phyloP scores from a whole-genome alignment of 1,140 invertebrate species.

The Psilanteris sp. region DNA sequence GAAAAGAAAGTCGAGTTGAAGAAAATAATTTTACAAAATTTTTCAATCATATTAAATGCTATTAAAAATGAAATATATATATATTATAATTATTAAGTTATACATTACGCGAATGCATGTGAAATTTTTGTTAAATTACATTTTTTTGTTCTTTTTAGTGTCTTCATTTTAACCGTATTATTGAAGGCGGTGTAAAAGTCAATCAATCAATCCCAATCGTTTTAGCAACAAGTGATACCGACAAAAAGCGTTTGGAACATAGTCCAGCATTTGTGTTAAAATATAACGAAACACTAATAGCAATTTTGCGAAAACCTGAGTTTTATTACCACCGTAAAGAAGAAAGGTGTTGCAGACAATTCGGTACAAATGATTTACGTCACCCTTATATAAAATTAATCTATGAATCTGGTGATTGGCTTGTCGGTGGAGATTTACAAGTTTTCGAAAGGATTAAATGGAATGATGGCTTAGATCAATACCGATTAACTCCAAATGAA shows the following conservation, averaged over 20 bases:
- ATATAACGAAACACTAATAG: conserved; percentile 87
- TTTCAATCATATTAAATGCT: too few relatives aligned
- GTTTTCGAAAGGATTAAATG: conserved; percentile 93
- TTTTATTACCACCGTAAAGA: conserved; percentile 97
- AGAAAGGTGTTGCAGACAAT: conserved; percentile 93
- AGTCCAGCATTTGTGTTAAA: conserved; percentile 83
- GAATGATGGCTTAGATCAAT: conserved; percentile 97
- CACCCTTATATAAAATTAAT: conserved; percentile 98
- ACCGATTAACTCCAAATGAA: conserved; percentile 95
- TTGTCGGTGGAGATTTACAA: conserved; percentile 95
- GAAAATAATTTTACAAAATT: too few relatives aligned
- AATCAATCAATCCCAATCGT: conserved; percentile 98
- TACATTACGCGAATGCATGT: too few relatives aligned
- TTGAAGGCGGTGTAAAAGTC: conserved; percentile 81
- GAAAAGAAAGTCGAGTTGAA: too few relatives aligned
- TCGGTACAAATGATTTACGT: conserved; percentile 90
- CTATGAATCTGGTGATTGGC: conserved; percentile 94
- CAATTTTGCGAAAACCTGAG: conserved; percentile 92
- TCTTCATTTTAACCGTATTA: conserved; percentile 93
- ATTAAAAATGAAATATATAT: too few relatives aligned
- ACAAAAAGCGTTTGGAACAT: conserved; percentile 88
- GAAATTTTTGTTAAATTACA: too few relatives aligned
- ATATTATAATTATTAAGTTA: too few relatives aligned
- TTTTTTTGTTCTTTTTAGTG: conserved; percentile 75
- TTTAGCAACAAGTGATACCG: conserved; percentile 86